Percentiles rank a stretch among this genome's conserved stretches.
Evolutionary conservation across 2,888 invertebrate genomes (phyloP).

Genomic region (Diarsia mendica): DNA sequence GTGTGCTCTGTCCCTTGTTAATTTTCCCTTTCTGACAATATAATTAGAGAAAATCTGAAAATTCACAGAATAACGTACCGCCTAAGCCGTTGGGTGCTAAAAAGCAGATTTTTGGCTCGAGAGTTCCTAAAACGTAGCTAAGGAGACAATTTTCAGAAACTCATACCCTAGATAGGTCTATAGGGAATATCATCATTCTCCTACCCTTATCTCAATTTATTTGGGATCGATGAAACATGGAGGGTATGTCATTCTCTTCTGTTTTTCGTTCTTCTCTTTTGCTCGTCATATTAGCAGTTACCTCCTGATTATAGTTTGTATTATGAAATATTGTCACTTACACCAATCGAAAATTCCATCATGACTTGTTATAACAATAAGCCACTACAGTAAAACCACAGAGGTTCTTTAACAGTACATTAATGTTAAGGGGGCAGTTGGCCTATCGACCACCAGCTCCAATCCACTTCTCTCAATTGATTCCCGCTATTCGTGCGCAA

Average conservation of each 20-base stretch:
- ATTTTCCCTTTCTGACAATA: background rate
- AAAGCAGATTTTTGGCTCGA: background rate
- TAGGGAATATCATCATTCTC: background rate
- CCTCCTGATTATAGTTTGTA: background rate
- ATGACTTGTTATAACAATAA: background rate
- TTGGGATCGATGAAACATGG: background rate
- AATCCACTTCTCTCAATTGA: slow-evolving; percentile 64
- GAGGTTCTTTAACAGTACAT: slow-evolving; percentile 45
- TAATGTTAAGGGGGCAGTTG: slow-evolving; percentile 41
- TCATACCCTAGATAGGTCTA: background rate
- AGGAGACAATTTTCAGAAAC: background rate
- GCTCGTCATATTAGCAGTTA: background rate
- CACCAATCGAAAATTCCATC: background rate
- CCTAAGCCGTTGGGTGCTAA: background rate
- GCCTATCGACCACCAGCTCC: slow-evolving; percentile 42
- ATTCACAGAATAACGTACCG: background rate
- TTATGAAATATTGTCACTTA: background rate
- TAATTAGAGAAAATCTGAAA: background rate
- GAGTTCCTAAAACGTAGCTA: background rate
- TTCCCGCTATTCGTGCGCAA: slow-evolving; percentile 53
- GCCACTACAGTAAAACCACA: background rate
- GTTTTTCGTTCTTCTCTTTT: background rate
- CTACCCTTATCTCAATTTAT: background rate
- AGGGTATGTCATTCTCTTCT: background rate
- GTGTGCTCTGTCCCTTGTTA: background rate